These are phyloP conservation scores for Alloplasta piceator DNA, from an alignment of 2,888 invertebrate species.

Conservation along the genomic window DNA sequence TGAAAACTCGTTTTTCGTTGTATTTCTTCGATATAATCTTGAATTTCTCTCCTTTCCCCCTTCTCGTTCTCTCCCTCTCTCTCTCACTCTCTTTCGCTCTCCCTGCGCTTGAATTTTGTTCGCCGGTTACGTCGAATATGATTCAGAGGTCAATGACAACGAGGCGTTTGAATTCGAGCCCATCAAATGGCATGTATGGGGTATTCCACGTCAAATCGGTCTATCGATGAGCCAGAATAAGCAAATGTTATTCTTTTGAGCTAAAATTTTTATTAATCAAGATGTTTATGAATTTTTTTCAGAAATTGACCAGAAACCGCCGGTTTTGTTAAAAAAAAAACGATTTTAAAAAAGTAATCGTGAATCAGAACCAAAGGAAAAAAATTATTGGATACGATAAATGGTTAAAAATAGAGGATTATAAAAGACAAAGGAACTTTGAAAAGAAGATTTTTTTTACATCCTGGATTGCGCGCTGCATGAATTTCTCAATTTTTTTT, in stretches of 20 bases:
- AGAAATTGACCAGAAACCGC: no score
- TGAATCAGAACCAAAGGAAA: no score
- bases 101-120: constrained; percentile 40
- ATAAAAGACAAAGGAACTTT: no score
- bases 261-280: no score
- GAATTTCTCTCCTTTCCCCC: constrained; percentile 47
- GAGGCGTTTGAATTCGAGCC: constrained; percentile 67
- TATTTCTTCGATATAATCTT: constrained; percentile 34
- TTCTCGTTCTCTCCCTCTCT: constrained; percentile 48
- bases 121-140: constrained; percentile 45
- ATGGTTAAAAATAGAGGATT: no score
- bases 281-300: no score
- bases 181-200: constrained; percentile 71
- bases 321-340: no score
- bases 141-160: constrained; percentile 69
- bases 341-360: no score
- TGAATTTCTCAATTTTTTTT: no score
- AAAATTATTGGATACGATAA: no score
- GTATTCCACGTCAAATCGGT: constrained; percentile 59
- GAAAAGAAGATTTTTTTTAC: no score
- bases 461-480: no score
- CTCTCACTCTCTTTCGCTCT: constrained; percentile 52
- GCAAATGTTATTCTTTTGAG: constrained; percentile 5
- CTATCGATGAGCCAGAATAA: constrained; percentile 17
- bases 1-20: constrained; percentile 55